Conservation (phyloP, 1,140 invertebrate genomes). For the Procambarus virginalis region DNA sequence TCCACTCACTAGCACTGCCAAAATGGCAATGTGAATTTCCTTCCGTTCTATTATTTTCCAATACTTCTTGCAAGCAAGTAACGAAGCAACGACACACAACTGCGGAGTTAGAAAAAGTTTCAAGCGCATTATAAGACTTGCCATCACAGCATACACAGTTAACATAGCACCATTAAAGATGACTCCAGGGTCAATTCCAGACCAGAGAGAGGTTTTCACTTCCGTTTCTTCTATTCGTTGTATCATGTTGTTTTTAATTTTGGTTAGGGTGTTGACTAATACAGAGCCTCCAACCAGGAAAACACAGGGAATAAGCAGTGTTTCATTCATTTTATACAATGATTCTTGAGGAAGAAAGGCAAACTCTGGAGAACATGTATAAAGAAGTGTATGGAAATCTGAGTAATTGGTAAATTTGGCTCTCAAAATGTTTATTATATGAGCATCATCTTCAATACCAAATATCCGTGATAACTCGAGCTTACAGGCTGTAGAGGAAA, state of each 20-base stretch:
- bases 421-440: constrained; percentile 85
- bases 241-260: constrained; percentile 56
- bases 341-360: constrained; percentile 82
- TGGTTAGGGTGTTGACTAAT: constrained; percentile 47
- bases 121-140: constrained; percentile 86
- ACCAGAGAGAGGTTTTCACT: constrained; percentile 50
- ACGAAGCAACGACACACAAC: constrained; percentile 82
- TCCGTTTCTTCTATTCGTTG: constrained; percentile 54
- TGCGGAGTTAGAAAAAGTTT: constrained; percentile 90
- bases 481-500: constrained; percentile 75
- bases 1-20: constrained; percentile 74
- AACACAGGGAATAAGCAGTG: constrained; percentile 78
- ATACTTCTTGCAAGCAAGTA: constrained; percentile 75
- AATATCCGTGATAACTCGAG: constrained; percentile 75
- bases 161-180: constrained; percentile 84
- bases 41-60: constrained; percentile 62
- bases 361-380: constrained; percentile 89
- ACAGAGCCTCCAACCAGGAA: constrained; percentile 74
- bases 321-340: constrained; percentile 76
- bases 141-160: constrained; percentile 83
- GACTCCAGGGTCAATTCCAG: constrained; percentile 78
- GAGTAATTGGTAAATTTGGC: constrained; percentile 85
- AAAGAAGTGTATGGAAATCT: constrained; percentile 88
- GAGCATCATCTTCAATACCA: constrained; percentile 79
- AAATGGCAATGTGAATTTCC: constrained; percentile 73